A percentile compares a stretch with the other conserved stretches of the same genome.
phyloP scores from a whole-genome alignment of 2,113 vertebrate species.

The Nerophis ophidion region DNA sequence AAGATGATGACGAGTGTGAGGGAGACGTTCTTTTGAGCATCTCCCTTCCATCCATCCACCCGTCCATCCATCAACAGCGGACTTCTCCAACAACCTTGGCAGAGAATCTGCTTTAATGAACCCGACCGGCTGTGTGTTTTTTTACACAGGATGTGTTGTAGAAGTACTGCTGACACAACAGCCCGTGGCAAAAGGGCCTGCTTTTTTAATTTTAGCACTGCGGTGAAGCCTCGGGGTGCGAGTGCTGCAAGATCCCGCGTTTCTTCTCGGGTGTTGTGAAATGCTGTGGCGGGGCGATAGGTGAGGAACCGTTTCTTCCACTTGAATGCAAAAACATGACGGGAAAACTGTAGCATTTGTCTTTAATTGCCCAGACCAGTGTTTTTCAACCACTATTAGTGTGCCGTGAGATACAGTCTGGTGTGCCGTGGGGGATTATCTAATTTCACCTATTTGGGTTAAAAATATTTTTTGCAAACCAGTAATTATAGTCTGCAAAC shows the following conservation, averaged over 20 bases:
- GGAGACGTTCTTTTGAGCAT: slow-evolving; percentile 52
- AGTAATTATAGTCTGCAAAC: no score
- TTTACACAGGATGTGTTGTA: slow-evolving; percentile 47
- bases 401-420: no score
- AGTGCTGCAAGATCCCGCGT: slow-evolving; percentile 36
- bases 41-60: slow-evolving; percentile 22
- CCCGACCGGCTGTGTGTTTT: slow-evolving; percentile 39
- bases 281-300: neutral
- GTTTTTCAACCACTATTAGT: no score
- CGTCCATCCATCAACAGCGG: slow-evolving; percentile 53
- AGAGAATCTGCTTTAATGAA: slow-evolving; percentile 27
- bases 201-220: slow-evolving; percentile 60
- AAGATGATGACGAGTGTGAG: slow-evolving; percentile 59
- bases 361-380: no score
- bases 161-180: slow-evolving; percentile 64
- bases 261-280: slow-evolving; percentile 3
- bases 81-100: slow-evolving; percentile 57
- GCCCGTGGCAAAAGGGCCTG: slow-evolving; percentile 43
- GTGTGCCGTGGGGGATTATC: no score
- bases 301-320: no score
- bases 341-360: no score
- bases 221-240: slow-evolving; percentile 56
- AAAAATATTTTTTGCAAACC: no score
- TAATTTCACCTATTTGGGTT: no score
- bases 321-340: no score